These are phyloP conservation scores for Corythoichthys intestinalis DNA, from an alignment of 2,113 vertebrate species.

Conservation along the genomic window DNA sequence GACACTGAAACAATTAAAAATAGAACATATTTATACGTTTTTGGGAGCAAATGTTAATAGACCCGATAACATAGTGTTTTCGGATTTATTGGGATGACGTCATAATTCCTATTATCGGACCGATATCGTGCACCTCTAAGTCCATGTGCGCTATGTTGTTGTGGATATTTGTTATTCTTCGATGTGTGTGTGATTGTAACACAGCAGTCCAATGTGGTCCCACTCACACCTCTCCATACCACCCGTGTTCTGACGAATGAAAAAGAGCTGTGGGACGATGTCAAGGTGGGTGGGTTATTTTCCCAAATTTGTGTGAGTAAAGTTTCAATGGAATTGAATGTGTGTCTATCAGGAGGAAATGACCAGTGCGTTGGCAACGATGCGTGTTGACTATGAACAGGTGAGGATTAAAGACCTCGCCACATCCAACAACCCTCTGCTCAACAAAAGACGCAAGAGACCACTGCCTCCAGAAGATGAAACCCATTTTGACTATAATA, in stretches of 20 bases:
- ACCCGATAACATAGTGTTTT: too few relatives aligned
- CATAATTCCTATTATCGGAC: too few relatives aligned
- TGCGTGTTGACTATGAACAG: conserved; percentile 93
- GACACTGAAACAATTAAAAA: too few relatives aligned
- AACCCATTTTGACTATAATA: neutral
- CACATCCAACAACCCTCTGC: conserved; percentile 90
- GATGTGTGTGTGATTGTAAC: neutral
- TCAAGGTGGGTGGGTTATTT: conserved; percentile 78
- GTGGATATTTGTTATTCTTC: neutral
- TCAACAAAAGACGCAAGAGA: conserved; percentile 92
- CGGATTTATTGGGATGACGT: too few relatives aligned
- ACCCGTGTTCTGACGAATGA: conserved; percentile 89
- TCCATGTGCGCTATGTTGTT: too few relatives aligned
- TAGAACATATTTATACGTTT: too few relatives aligned
- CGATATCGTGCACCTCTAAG: too few relatives aligned
- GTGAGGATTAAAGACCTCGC: conserved; percentile 97
- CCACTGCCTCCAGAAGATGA: conserved; percentile 15
- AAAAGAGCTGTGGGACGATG: conserved; percentile 93
- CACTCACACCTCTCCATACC: conserved; percentile 90
- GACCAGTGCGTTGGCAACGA: conserved; percentile 63
- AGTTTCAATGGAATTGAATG: neutral
- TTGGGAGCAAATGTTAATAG: too few relatives aligned
- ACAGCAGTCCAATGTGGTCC: conserved; percentile 90
- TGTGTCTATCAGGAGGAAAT: conserved; percentile 55
- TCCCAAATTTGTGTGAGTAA: conserved; percentile 21